Evolutionary conservation across 2,113 vertebrate genomes (phyloP).

Genomic region (Brachyhypopomus occidentalis): DNA sequence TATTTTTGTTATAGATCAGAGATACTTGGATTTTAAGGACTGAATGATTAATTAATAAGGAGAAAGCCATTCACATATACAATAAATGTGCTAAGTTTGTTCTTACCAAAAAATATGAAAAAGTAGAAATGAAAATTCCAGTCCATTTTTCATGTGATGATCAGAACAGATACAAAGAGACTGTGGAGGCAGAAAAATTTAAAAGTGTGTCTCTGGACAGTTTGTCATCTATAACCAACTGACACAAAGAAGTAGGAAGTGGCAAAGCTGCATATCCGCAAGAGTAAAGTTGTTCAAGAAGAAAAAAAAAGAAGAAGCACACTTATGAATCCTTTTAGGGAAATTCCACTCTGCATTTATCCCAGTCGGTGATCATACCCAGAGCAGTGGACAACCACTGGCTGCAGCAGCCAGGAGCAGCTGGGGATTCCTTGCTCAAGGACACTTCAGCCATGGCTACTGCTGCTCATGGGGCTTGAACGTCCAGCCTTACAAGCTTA

Average conservation of each 20-base stretch:
- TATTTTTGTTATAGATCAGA: neutral
- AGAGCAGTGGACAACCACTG: too few relatives aligned
- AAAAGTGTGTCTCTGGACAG: neutral
- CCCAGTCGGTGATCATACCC: too few relatives aligned
- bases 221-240: neutral
- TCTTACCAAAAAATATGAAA: constrained; percentile 29
- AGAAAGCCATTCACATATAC: neutral
- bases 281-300: neutral
- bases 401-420: too few relatives aligned
- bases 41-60: neutral
- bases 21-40: neutral
- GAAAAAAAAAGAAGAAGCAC: neutral
- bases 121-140: neutral
- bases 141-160: neutral
- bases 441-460: too few relatives aligned
- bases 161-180: too few relatives aligned
- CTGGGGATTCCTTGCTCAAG: too few relatives aligned
- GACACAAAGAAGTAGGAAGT: neutral
- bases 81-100: neutral
- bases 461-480: too few relatives aligned
- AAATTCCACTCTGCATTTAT: too few relatives aligned
- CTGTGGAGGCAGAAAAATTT: neutral
- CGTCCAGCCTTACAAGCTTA: too few relatives aligned
- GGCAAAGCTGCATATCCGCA: neutral
- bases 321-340: too few relatives aligned